Evolutionary conservation across 2,797 vertebrate species (phyloP), one percentile per base, ranked within the genome.

Genomic region (Myotis vivesi): DNA sequence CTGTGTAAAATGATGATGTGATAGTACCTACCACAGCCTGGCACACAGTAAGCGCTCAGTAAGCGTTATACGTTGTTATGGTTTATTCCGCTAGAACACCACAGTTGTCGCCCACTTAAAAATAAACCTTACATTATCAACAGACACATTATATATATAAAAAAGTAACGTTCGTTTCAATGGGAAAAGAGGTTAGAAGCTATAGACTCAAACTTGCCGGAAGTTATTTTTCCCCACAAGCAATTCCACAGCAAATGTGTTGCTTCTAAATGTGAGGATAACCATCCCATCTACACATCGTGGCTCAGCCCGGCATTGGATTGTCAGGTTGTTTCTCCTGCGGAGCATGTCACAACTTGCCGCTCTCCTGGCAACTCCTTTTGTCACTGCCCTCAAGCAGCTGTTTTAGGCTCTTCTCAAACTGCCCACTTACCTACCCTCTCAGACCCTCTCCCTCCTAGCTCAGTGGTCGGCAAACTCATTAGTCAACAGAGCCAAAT

Each of bases 171-270:
- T 68, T 71, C 15, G 12, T 86, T 82, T 85, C 46, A 15, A 1
- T 91, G 71, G 75, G 49, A 68, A 92, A 86, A 68, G 87, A 81
- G 38, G 46, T 59, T 87, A 84, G 77, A 87, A 59, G 6, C 83
- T 80, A 36, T 72, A 93, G 20, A 73, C 44, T 84, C 22, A 72
- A 38, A 55, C 36, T 94, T 77, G 68, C 41, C 25, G 9, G 73
- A 92, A 59, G 85, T 93, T 93, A 51, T 12, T 72, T 88, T 75
- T 72, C 72, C 38, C 41, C 51, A 41, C 19, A 51, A 89, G 49
- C 28, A 85, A 25, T 57, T 79, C 20, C 13, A 0, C 38, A 8
- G 59, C 44, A n/a, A 91, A 38, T 20, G 17, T n/a, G 30, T 19
- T n/a, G 44, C 44, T 66, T 51, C 53, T 64, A 41, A 64, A 57